Base-by-base conservation (phyloP, 2,888 invertebrate species). In the Apeira syringaria region DNA sequence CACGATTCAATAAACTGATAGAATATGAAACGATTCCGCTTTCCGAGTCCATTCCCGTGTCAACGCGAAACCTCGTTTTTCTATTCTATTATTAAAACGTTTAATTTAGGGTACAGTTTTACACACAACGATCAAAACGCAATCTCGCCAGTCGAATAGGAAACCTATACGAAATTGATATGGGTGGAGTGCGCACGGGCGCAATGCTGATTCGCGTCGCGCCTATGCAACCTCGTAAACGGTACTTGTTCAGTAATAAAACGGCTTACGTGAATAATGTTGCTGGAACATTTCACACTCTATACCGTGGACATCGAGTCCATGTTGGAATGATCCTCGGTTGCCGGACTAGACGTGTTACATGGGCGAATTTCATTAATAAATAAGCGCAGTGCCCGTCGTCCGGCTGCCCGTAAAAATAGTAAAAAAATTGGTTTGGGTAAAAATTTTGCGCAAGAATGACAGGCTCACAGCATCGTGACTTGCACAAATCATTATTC, bases 101-200 rank as follows among this genome's bases (percentile, higher is more conserved):
- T 87, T 87, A 86, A 86, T 87, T 88, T 88, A 82, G 86, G 84
- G 79, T 79, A 80, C 83, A 82, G 83, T 86, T 87, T 86, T 83
- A 84, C 84, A 79, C 76, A 85, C 87, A 88, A 87, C 86, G 83
- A 81, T 84, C 80, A 85, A 82, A 87, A 86, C 77, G 77, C 83
- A 86, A 86, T 86, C 82, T 83, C 74, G 72, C 77, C 70, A 74
- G 72, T 75, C 81, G 80, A 81, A 86, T 86, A 82, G 84, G 83
- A 78, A 86, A 84, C 85, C 86, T 82, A 88, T 87, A 86, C 72
- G 87, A 86, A 87, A 89, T 89, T 89, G 87, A 89, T 89, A 87
- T 86, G 86, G 86, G 85, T 85, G 83, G 82, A 83, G 85, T 84
- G 75, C 75, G 74, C 78, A 67, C 72, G 73, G 61, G 58, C 71